These are phyloP conservation scores for Chionoecetes opilio DNA, from an alignment of 1,140 invertebrate genomes.

Conservation along the genomic window DNA sequence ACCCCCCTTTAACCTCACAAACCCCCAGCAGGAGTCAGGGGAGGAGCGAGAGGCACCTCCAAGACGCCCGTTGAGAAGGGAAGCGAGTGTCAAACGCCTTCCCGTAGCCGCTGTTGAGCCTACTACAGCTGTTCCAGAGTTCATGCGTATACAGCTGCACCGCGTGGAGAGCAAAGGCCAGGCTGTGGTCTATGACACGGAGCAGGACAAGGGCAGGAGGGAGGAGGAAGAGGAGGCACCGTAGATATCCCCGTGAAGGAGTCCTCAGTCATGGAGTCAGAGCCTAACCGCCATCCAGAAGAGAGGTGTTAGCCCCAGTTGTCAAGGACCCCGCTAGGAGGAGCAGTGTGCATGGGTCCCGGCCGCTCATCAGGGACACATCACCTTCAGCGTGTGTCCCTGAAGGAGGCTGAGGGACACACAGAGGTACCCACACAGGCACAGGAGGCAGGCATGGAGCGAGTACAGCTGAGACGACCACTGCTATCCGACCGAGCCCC, in stretches of 20 bases:
- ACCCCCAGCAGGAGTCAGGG: conserved; percentile 45
- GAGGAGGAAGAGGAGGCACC: neutral
- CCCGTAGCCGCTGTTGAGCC: conserved; percentile 54
- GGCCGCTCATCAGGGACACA: neutral
- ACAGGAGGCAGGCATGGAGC: conserved; percentile 64
- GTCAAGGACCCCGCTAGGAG: neutral
- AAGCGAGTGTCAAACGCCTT: conserved; percentile 71
- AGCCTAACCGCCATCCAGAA: neutral
- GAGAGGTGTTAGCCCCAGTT: neutral
- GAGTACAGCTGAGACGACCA: conserved; percentile 74
- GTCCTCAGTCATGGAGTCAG: neutral
- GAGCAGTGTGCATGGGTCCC: conserved; percentile 34
- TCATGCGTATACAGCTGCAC: conserved; percentile 89
- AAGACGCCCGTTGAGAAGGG: conserved; percentile 70
- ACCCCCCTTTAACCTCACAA: too few species aligned
- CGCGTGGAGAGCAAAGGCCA: conserved; percentile 85
- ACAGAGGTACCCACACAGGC: conserved; percentile 36
- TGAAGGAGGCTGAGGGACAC: conserved; percentile 43
- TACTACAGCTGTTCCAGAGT: conserved; percentile 86
- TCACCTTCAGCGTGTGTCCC: conserved; percentile 44
- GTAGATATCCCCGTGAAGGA: neutral
- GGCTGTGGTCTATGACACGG: conserved; percentile 70
- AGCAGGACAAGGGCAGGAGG: conserved; percentile 52
- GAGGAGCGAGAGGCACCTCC: conserved; percentile 50
- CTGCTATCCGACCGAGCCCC: conserved; percentile 61